Evolutionary conservation across 2,888 invertebrate species (phyloP).

Genomic region (Synanthedon myopaeformis): DNA sequence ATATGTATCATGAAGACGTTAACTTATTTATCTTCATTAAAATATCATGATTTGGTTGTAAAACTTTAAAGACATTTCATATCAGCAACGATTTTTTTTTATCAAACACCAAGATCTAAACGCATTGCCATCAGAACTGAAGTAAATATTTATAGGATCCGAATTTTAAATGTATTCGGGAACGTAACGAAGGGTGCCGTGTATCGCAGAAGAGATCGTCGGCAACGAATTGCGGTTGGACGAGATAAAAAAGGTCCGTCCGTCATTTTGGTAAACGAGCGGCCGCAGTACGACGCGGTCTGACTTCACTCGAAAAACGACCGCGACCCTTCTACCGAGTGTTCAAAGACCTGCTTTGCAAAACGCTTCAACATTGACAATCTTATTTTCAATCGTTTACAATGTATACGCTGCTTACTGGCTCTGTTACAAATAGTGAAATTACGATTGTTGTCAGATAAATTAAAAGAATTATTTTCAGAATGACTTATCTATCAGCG

Average conservation of each 20-base stretch:
- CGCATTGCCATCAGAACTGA: slow-evolving; percentile 26
- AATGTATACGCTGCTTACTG: slow-evolving; percentile 2
- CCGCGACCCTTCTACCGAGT: slow-evolving; percentile 26
- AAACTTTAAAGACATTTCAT: too few relatives aligned
- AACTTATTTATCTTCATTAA: too few relatives aligned
- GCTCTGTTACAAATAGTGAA: too few relatives aligned
- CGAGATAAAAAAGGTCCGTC: slow-evolving; percentile 67
- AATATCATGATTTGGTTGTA: too few relatives aligned
- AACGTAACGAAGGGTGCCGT: slow-evolving; percentile 24
- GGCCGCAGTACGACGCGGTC: slow-evolving; percentile 32
- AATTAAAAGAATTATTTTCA: too few relatives aligned
- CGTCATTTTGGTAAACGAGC: slow-evolving; percentile 66
- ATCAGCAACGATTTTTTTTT: background rate
- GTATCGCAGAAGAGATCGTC: slow-evolving; percentile 58
- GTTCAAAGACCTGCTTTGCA: slow-evolving; percentile 30
- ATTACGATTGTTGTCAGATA: too few relatives aligned
- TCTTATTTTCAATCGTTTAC: slow-evolving; percentile 24
- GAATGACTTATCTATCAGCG: too few relatives aligned
- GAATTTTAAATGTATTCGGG: slow-evolving; percentile 49
- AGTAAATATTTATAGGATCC: slow-evolving; percentile 41
- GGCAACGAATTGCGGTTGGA: slow-evolving; percentile 64
- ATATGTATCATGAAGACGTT: too few relatives aligned
- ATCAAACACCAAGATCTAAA: slow-evolving; percentile 21
- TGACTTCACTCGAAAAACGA: slow-evolving; percentile 39
- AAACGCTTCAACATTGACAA: slow-evolving; percentile 44